Evolutionary conservation across 2,888 invertebrate genomes (phyloP).

Genomic region (Anodontia alba): DNA sequence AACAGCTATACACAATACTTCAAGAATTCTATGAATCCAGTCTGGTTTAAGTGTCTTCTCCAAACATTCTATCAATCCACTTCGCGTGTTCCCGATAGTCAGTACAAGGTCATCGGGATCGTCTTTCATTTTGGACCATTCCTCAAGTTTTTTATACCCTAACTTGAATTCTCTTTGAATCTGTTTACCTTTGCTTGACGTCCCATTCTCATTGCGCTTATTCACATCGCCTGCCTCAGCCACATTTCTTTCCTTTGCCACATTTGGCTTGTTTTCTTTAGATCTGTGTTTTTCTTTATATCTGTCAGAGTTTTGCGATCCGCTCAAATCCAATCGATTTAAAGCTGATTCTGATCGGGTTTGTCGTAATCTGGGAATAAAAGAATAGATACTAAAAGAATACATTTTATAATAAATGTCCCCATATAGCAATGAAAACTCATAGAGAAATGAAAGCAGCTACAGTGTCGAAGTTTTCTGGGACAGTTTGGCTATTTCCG

Average conservation of each 20-base stretch:
- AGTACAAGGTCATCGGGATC: slow-evolving; percentile 50
- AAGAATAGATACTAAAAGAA: too few relatives aligned
- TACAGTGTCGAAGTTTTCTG: too few relatives aligned
- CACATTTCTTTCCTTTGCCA: too few relatives aligned
- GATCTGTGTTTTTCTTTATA: neutral
- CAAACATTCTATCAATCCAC: slow-evolving; percentile 52
- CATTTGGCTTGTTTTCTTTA: neutral
- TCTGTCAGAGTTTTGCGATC: neutral
- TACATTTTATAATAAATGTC: too few relatives aligned
- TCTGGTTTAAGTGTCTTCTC: slow-evolving; percentile 31
- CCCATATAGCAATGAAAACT: too few relatives aligned
- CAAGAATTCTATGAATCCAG: slow-evolving; percentile 36
- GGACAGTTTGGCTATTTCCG: too few relatives aligned
- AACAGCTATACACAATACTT: slow-evolving; percentile 44
- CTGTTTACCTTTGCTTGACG: neutral
- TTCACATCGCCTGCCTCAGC: neutral
- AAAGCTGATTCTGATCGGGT: slow-evolving; percentile 3
- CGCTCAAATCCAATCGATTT: neutral
- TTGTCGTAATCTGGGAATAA: too few relatives aligned
- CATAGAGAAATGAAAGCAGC: too few relatives aligned
- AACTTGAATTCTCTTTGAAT: neutral
- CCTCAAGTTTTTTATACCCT: slow-evolving; percentile 26
- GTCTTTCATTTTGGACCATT: slow-evolving; percentile 22
- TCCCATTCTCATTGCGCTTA: neutral
- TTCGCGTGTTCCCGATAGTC: slow-evolving; percentile 42